A percentile compares a stretch with the other conserved stretches of the same genome.
phyloP scores from a whole-genome alignment of 2,113 vertebrate species.

The Excalfactoria chinensis region DNA sequence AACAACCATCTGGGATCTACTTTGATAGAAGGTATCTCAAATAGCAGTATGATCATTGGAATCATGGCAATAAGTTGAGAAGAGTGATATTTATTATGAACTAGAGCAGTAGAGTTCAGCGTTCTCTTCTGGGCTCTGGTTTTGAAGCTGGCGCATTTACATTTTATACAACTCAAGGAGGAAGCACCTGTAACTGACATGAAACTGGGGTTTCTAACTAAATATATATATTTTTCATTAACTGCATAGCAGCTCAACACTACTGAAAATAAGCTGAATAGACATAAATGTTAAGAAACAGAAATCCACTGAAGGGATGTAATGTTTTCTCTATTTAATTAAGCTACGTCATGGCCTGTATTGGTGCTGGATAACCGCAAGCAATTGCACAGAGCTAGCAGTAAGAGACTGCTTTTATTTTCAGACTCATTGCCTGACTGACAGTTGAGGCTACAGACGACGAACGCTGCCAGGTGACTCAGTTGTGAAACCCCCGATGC shows the following conservation, averaged over 20 bases:
- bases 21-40: neutral
- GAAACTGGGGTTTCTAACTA: neutral
- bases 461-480: neutral
- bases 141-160: neutral
- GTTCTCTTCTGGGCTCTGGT: neutral
- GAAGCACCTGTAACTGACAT: conserved; percentile 33
- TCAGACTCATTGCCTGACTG: neutral
- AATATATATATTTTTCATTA: neutral
- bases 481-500: neutral
- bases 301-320: neutral
- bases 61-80: neutral
- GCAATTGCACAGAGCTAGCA: neutral
- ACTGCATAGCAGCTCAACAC: neutral
- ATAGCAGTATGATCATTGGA: neutral
- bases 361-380: neutral
- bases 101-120: neutral
- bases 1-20: neutral
- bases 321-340: neutral
- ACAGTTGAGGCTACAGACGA: neutral
- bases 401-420: neutral
- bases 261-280: neutral
- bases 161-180: neutral
- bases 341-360: neutral
- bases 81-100: neutral
- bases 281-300: neutral